phyloP scores from a whole-genome alignment of 1,140 invertebrate species.

The Oedothorax gibbosus region DNA sequence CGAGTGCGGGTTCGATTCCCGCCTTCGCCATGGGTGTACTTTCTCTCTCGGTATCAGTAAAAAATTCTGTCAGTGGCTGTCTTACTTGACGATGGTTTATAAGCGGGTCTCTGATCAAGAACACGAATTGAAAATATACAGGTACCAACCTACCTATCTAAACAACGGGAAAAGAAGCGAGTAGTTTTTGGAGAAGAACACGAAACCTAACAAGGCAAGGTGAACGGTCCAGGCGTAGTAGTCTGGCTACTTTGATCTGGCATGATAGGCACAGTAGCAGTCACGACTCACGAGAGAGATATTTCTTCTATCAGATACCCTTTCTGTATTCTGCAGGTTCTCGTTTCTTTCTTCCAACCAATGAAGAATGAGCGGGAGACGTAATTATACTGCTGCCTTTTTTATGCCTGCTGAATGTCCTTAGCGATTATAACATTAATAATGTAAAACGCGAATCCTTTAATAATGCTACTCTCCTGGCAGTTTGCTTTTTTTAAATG shows the following conservation, averaged over 20 bases:
- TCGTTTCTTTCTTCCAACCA: slow-evolving; percentile 8
- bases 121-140: not conserved
- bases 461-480: not conserved
- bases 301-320: slow-evolving; percentile 41
- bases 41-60: no score
- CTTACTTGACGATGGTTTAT: no score
- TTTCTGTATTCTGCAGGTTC: slow-evolving; percentile 16
- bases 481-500: not conserved
- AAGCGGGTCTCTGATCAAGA: no score
- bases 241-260: slow-evolving; percentile 10
- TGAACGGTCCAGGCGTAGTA: not conserved
- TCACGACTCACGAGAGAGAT: slow-evolving; percentile 35
- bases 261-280: slow-evolving; percentile 41
- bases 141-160: not conserved
- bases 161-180: not conserved
- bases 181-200: slow-evolving; percentile 7
- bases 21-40: no score
- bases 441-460: slow-evolving; percentile 19
- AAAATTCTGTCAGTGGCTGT: no score
- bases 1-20: no score
- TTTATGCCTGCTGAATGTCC: not conserved
- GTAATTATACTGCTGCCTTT: slow-evolving; percentile 25
- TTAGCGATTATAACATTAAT: slow-evolving; percentile 1
- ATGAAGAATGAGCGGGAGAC: slow-evolving; percentile 10
- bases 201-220: not conserved